Evolutionary conservation across 2,888 invertebrate species (phyloP).

Genomic region (Brenthis ino): DNA sequence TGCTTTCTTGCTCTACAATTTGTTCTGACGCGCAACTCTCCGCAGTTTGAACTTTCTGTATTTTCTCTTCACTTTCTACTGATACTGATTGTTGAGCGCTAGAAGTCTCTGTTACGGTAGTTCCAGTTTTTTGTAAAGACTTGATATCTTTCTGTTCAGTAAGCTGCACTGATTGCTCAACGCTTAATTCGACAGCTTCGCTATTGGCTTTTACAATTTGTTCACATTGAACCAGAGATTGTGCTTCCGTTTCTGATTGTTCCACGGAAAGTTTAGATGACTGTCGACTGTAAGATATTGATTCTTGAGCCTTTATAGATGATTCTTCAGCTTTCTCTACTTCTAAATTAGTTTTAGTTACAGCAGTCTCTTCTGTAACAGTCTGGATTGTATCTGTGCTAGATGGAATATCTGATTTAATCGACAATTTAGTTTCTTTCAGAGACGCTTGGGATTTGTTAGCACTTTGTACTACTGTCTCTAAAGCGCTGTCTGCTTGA

Average conservation of each 20-base stretch:
- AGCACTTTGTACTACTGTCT: constrained; percentile 1
- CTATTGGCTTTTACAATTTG: constrained; percentile 5
- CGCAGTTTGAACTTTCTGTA: not conserved
- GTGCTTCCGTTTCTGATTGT: constrained; percentile 25
- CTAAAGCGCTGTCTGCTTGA: constrained; percentile 7
- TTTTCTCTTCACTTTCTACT: not conserved
- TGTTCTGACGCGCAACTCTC: constrained; percentile 1
- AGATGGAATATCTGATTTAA: constrained; percentile 11
- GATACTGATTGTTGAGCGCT: not conserved
- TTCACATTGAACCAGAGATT: constrained; percentile 22
- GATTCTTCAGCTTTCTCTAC: constrained; percentile 31
- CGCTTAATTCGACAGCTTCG: not conserved
- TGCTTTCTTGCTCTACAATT: not conserved
- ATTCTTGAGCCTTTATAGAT: constrained; percentile 18
- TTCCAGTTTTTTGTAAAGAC: not conserved
- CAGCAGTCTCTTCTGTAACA: constrained; percentile 21
- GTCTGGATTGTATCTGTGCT: constrained; percentile 19
- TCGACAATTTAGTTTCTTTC: not conserved
- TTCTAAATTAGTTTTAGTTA: constrained; percentile 26
- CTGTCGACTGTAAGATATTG: constrained; percentile 38
- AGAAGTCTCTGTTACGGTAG: not conserved
- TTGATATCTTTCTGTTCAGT: not conserved
- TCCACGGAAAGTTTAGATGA: constrained; percentile 34
- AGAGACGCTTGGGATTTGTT: constrained; percentile 3
- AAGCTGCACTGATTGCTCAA: not conserved